These are phyloP conservation scores for Cynocephalus volans DNA, from an alignment of 2,113 vertebrate species.

Conservation along the genomic window DNA sequence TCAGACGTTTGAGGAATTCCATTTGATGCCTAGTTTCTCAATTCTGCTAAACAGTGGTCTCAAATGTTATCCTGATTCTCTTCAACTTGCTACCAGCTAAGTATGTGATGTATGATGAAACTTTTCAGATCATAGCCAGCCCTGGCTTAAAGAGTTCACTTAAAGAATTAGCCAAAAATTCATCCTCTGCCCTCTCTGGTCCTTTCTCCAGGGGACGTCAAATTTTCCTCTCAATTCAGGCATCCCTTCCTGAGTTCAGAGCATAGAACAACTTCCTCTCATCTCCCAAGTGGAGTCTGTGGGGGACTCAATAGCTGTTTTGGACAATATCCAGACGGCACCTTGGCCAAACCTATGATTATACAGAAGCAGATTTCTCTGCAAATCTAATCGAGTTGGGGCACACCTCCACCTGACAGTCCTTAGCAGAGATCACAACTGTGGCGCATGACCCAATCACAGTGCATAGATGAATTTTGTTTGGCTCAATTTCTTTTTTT, in stretches of 20 bases:
- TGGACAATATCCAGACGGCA: not conserved
- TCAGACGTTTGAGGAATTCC: not conserved
- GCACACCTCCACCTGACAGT: not conserved
- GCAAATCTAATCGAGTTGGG: not conserved
- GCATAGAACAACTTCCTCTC: not conserved
- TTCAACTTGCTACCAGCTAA: not conserved
- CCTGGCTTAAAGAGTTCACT: not conserved
- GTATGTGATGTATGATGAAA: not conserved
- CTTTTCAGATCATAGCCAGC: not conserved
- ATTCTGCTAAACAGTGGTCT: conserved; percentile 2
- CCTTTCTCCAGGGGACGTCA: not conserved
- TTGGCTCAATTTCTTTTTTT: not conserved
- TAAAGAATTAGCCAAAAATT: not conserved
- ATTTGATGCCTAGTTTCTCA: not conserved
- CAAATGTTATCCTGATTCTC: not conserved
- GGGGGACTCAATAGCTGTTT: not conserved
- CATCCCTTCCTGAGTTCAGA: not conserved
- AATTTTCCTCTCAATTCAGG: not conserved
- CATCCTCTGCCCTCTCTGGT: not conserved
- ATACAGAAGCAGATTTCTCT: not conserved
- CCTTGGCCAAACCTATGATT: not conserved
- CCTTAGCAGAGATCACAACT: not conserved
- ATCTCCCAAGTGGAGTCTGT: not conserved
- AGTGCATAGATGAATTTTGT: not conserved
- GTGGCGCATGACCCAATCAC: not conserved